phyloP scores from a whole-genome alignment of 1,140 invertebrate species.

The Drusus annulatus region DNA sequence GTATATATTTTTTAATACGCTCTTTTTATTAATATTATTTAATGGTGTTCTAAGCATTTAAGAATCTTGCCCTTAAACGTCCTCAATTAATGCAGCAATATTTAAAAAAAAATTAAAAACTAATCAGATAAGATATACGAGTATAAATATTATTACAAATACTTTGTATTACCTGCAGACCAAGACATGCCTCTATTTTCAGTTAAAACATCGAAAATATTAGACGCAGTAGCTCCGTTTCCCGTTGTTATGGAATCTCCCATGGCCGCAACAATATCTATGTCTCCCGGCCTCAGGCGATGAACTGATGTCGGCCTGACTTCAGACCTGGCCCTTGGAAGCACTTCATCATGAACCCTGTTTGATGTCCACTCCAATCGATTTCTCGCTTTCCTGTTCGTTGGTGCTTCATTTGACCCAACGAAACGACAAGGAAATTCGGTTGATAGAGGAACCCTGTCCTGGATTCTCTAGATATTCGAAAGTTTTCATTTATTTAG shows the following conservation, averaged over 20 bases:
- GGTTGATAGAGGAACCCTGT: not conserved
- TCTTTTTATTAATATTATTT: too few species aligned
- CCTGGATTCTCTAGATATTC: conserved; percentile 10
- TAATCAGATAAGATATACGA: too few species aligned
- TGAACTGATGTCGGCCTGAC: conserved; percentile 67
- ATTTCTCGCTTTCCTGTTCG: not conserved
- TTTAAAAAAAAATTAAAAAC: too few species aligned
- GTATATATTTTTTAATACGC: too few species aligned
- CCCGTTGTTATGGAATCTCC: conserved; percentile 81
- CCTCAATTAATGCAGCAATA: too few species aligned
- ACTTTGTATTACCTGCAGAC: conserved; percentile 63
- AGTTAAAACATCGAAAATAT: conserved; percentile 64
- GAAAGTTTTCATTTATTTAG: too few species aligned
- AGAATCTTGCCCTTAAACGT: too few species aligned
- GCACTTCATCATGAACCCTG: not conserved
- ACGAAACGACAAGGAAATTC: conserved; percentile 40
- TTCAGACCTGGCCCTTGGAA: conserved; percentile 7
- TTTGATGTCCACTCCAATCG: not conserved
- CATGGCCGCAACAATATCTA: conserved; percentile 78
- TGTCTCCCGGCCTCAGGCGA: conserved; percentile 76
- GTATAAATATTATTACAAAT: too few species aligned
- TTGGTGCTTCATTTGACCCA: not conserved
- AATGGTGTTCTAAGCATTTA: too few species aligned
- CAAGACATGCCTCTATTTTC: conserved; percentile 71
- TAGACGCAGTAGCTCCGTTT: conserved; percentile 72